Percentiles rank a stretch among this genome's conserved stretches.
These are phyloP conservation scores for Bedellia somnulentella DNA, from an alignment of 2,888 invertebrate species.

Conservation along the genomic window DNA sequence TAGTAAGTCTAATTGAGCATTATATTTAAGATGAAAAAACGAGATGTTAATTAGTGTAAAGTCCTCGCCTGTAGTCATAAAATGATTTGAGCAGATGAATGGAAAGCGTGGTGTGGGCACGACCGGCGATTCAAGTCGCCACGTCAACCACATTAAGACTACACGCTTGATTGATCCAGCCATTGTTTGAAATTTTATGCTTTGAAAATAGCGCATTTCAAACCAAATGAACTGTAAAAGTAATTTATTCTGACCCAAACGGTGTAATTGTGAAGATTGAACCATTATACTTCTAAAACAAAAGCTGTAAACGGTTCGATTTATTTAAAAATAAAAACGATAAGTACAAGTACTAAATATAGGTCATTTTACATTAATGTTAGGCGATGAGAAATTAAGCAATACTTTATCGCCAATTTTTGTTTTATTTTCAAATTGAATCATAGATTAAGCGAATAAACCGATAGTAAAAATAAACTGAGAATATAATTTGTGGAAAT, in stretches of 20 bases:
- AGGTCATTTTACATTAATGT: background rate
- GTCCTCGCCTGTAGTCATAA: background rate
- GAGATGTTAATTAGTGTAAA: background rate
- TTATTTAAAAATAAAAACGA: slow-evolving; percentile 1
- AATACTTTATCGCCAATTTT: too few relatives aligned
- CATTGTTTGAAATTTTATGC: slow-evolving; percentile 15
- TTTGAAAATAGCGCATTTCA: slow-evolving; percentile 11
- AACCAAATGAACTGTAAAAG: slow-evolving; percentile 12
- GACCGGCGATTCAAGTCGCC: slow-evolving; percentile 3
- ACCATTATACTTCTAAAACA: too few relatives aligned
- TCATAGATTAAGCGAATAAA: too few relatives aligned
- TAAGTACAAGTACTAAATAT: slow-evolving; percentile 5
- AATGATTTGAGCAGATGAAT: slow-evolving; percentile 1
- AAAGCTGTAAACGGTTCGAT: slow-evolving; percentile 2
- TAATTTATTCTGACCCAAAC: slow-evolving; percentile 11
- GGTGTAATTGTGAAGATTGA: too few relatives aligned
- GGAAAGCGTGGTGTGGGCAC: background rate
- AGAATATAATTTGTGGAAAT: too few relatives aligned
- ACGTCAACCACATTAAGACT: slow-evolving; percentile 8
- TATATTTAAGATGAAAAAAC: too few relatives aligned
- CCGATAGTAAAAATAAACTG: too few relatives aligned
- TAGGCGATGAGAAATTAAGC: background rate
- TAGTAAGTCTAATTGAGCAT: too few relatives aligned
- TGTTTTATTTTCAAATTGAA: too few relatives aligned
- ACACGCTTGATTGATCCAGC: slow-evolving; percentile 10